phyloP scores from a whole-genome alignment of 2,797 vertebrate genomes.

The Myripristis jacobus region DNA sequence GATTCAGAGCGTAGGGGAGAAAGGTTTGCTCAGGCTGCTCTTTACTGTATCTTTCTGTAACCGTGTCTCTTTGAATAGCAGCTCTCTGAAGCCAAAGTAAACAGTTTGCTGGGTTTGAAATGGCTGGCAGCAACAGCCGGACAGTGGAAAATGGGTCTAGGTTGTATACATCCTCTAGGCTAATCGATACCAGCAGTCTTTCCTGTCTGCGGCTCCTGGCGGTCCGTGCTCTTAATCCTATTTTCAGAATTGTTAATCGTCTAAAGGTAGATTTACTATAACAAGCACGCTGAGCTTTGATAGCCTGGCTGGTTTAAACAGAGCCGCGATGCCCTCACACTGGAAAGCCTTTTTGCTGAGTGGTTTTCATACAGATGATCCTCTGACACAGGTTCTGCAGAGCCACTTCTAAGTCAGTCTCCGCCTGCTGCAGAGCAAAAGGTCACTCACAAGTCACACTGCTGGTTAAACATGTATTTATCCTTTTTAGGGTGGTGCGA shows the following conservation, averaged over 20 bases:
- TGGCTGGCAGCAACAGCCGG: slow-evolving; percentile 17
- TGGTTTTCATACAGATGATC: slow-evolving; percentile 17
- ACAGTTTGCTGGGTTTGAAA: slow-evolving; percentile 37
- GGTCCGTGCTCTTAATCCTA: slow-evolving; percentile 35
- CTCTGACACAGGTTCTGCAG: slow-evolving; percentile 3
- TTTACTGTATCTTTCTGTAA: background rate
- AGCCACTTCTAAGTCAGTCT: slow-evolving; percentile 1
- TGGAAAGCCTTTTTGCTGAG: background rate
- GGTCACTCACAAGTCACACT: background rate
- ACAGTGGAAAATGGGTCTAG: slow-evolving; percentile 3
- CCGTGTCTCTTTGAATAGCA: background rate
- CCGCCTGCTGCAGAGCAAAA: background rate
- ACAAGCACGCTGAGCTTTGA: slow-evolving; percentile 59
- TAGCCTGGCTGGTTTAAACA: slow-evolving; percentile 39
- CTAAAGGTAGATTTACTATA: slow-evolving; percentile 72
- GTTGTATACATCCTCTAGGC: background rate
- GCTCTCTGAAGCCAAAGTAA: slow-evolving; percentile 28
- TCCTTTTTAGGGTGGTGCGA: background rate
- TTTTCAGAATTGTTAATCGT: slow-evolving; percentile 63
- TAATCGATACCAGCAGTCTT: background rate
- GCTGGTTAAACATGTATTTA: slow-evolving; percentile 33
- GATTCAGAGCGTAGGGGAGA: background rate
- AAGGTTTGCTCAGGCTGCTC: background rate
- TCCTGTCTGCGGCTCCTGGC: background rate
- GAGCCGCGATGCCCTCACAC: background rate